Evolutionary conservation across 2,888 invertebrate genomes (phyloP).

Genomic region (Gastrophysa polygoni): DNA sequence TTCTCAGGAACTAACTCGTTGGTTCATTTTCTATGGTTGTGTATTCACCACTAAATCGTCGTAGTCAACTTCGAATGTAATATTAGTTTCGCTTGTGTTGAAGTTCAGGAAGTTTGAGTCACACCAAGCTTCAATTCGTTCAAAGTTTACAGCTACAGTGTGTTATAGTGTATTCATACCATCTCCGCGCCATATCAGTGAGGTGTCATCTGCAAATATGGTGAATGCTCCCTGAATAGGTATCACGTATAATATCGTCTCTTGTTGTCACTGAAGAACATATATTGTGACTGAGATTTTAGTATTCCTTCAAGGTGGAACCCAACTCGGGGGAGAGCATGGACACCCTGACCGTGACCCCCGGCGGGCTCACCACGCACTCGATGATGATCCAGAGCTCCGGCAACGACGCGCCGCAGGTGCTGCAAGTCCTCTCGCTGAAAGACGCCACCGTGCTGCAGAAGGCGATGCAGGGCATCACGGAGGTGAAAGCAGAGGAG

Average conservation of each 20-base stretch:
- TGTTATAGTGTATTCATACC: no score
- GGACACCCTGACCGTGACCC: conserved; percentile 75
- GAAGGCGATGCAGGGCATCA: conserved; percentile 76
- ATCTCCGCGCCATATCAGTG: no score
- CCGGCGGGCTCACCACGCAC: conserved; percentile 71
- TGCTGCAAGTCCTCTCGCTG: conserved; percentile 81
- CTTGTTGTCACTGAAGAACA: neutral
- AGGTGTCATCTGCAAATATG: no score
- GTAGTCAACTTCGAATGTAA: no score
- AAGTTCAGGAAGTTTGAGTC: no score
- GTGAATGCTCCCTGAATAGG: no score
- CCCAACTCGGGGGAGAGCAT: conserved; percentile 72
- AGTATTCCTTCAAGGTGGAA: conserved; percentile 66
- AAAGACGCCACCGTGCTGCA: conserved; percentile 84
- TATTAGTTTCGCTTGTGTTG: no score
- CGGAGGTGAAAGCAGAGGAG: conserved; percentile 76
- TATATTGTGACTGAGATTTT: neutral
- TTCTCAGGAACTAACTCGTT: no score
- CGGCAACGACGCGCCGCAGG: conserved; percentile 75
- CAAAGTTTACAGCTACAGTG: no score
- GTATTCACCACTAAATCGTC: no score
- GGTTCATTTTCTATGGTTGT: no score
- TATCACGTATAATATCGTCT: neutral
- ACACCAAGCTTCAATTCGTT: no score
- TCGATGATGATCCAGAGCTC: conserved; percentile 82